Evolutionary conservation across 2,797 vertebrate genomes (phyloP).

Genomic region (Lophotriccus pileatus): DNA sequence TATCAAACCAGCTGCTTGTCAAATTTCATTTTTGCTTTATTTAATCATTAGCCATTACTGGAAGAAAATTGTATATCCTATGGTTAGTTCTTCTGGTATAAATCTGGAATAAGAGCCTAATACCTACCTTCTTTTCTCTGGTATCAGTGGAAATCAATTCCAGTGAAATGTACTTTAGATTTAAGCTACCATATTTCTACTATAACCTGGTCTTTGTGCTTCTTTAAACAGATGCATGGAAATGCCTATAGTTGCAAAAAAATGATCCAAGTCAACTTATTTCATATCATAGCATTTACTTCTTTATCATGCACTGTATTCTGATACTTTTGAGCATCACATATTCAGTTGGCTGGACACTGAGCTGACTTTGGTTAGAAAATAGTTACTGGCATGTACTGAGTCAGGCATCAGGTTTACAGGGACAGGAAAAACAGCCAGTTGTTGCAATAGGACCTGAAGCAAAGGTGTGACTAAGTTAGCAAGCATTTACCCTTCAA

Average conservation of each 20-base stretch:
- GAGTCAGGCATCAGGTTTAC: neutral
- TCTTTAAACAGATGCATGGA: neutral
- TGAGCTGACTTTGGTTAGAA: neutral
- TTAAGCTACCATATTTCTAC: neutral
- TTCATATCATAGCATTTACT: neutral
- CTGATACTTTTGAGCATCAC: neutral
- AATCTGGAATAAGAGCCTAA: constrained; percentile 17
- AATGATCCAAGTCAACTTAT: neutral
- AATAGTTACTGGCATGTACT: neutral
- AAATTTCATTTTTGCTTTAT: constrained; percentile 52
- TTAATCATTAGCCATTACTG: constrained; percentile 37
- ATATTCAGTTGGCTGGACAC: neutral
- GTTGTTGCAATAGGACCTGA: neutral
- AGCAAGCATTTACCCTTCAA: neutral
- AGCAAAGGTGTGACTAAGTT: neutral
- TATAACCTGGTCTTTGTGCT: neutral
- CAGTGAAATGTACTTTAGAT: constrained; percentile 8
- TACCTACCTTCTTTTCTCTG: neutral
- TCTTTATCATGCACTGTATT: neutral
- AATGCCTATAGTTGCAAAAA: neutral
- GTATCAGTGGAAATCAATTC: neutral
- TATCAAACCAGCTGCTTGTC: constrained; percentile 44
- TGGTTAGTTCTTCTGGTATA: neutral
- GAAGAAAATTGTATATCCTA: neutral
- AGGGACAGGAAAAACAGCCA: neutral